Conservation (phyloP, 2,113 vertebrate genomes). For the Lycaon pictus region DNA sequence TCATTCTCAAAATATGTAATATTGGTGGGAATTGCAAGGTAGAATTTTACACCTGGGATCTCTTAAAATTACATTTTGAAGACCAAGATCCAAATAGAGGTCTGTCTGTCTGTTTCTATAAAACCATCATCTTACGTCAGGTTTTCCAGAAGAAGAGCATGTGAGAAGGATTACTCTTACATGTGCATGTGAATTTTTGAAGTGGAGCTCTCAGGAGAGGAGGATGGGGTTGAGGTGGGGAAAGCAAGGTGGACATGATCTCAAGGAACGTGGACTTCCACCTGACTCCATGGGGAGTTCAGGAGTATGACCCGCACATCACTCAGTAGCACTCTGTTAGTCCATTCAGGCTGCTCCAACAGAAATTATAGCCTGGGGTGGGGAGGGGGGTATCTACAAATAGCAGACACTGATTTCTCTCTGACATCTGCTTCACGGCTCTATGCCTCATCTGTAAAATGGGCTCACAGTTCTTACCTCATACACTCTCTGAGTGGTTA, state of each 20-base stretch:
- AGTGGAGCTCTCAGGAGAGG: neutral
- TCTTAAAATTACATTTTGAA: neutral
- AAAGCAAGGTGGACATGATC: rapidly evolving
- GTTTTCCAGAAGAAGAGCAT: neutral
- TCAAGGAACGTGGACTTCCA: rapidly evolving
- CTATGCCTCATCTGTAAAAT: neutral
- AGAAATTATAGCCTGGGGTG: neutral
- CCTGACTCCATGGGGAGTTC: rapidly evolving
- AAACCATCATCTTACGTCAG: neutral
- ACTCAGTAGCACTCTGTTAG: neutral
- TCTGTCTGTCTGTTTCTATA: neutral
- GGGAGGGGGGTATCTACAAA: rapidly evolving
- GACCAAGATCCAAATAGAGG: neutral
- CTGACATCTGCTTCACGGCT: rapidly evolving
- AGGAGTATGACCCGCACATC: no score
- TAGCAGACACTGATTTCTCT: neutral
- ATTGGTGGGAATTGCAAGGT: neutral
- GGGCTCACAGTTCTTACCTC: no score
- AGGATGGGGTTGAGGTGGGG: rapidly evolving
- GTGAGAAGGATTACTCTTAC: neutral
- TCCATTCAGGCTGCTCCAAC: neutral
- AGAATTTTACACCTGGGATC: neutral
- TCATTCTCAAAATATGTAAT: neutral
- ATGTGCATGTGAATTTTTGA: neutral
- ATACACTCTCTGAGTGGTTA: neutral